Evolutionary conservation across 2,113 vertebrate genomes (phyloP), one percentile per base, ranked within the genome.

Genomic region (Spea bombifrons): DNA sequence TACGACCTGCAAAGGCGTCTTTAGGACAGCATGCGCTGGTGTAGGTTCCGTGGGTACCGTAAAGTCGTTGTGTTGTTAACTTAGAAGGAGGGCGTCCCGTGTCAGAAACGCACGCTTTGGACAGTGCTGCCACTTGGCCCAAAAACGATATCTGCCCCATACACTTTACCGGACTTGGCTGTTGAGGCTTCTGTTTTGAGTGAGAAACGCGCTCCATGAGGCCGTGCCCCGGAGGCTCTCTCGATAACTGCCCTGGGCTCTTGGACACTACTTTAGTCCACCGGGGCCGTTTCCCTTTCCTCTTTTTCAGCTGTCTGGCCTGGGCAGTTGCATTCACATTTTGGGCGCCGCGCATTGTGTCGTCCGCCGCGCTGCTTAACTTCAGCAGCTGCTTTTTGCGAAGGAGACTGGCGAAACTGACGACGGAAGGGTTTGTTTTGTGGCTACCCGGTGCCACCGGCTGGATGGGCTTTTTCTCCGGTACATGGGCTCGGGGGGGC

Each of bases 181-280:
- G 87, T n/a, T 92, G 89, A 75, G 92, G 84, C 72, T 76, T 88
- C 73, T 87, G 71, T 74, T 66, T 76, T 0, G 92, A 89, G 2
- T 91, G 76, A 0, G 91, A 86, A 78, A 90, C 88, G 65, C 86
- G 92, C 83, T 90, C 91, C 81, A 80, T 91, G 90, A 5, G 89
- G 30, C 30, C 30, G 30, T 30, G 85, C 81, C 89, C 87, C 73
- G 90, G 89, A 10, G 91, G 71, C 52, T 86, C 90, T 83, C 91
- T 92, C 0, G 91, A 85, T 79, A 90, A 86, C 0, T 85, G 85
- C 65, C 89, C 90, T 0, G 86, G 0, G 68, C 45, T 87, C 77
- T 90, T 87, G 2, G 94, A 92, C 80, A 95, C 92, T 79, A 94
- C 90, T 84, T 93, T 96, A 76, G 94, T 97, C 94, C 95, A 96